A percentile compares a stretch with the other conserved stretches of the same genome.
These are phyloP conservation scores for Drosophila austrosaltans DNA, from an alignment of 2,888 invertebrate species.

Conservation along the genomic window DNA sequence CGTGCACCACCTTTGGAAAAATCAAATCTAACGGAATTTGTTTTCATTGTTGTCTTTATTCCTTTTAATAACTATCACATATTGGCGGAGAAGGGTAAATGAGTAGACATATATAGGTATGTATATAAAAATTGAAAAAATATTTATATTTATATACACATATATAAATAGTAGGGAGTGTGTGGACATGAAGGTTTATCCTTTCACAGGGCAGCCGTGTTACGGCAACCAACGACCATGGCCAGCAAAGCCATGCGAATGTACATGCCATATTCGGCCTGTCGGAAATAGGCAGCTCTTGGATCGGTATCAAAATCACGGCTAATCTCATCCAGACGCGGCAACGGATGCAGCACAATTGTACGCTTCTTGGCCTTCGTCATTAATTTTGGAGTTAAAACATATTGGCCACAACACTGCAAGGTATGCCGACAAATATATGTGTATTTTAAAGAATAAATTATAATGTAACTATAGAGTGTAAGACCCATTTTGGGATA, in stretches of 20 bases:
- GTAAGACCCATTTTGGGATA: not conserved
- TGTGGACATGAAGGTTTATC: not conserved
- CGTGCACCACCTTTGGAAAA: not conserved
- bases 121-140: not conserved
- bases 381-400: conserved; percentile 98
- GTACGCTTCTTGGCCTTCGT: conserved; percentile 95
- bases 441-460: not conserved
- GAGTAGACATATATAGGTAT: not conserved
- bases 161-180: not conserved
- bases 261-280: conserved; percentile 99
- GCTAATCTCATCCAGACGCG: conserved; percentile 97
- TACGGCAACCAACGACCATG: conserved; percentile 89
- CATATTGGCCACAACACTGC: conserved; percentile 93
- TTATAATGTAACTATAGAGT: too few species aligned
- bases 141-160: not conserved
- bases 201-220: conserved; percentile 36
- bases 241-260: conserved; percentile 98
- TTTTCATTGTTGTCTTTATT: not conserved
- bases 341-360: conserved; percentile 98
- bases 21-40: not conserved
- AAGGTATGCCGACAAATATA: not conserved
- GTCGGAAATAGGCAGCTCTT: conserved; percentile 98
- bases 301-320: conserved; percentile 97
- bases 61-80: conserved; percentile 3
- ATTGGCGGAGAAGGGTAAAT: not conserved